These are phyloP conservation scores for Leptinotarsa peninsularis DNA, from an alignment of 2,888 invertebrate species.

Conservation along the genomic window DNA sequence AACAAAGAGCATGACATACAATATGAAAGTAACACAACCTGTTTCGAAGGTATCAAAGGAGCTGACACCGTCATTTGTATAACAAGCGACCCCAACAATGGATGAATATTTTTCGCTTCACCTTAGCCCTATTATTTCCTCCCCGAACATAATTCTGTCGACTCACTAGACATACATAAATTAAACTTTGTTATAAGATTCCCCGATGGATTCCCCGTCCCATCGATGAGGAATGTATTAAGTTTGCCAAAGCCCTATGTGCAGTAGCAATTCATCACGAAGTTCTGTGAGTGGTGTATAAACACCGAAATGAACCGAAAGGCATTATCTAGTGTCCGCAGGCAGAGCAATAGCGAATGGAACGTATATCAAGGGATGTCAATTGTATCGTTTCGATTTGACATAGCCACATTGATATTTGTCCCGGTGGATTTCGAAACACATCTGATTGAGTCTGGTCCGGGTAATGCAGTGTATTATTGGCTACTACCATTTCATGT, in stretches of 20 bases:
- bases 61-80: slow-evolving; percentile 36
- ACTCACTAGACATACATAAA: slow-evolving; percentile 38
- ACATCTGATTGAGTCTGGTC: slow-evolving; percentile 35
- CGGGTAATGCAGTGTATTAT: slow-evolving; percentile 34
- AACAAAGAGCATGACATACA: slow-evolving; percentile 35
- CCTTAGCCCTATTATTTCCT: slow-evolving; percentile 37
- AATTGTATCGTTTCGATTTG: slow-evolving; percentile 53
- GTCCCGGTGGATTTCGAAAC: slow-evolving; percentile 41
- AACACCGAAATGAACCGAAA: slow-evolving; percentile 50
- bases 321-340: slow-evolving; percentile 52
- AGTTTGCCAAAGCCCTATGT: slow-evolving; percentile 4
- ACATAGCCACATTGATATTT: slow-evolving; percentile 46
- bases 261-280: slow-evolving; percentile 30
- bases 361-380: slow-evolving; percentile 53
- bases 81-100: slow-evolving; percentile 38
- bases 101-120: slow-evolving; percentile 37
- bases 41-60: slow-evolving; percentile 29
- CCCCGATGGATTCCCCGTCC: slow-evolving; percentile 2
- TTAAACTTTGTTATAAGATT: slow-evolving; percentile 35
- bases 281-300: slow-evolving; percentile 32
- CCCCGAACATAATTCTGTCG: slow-evolving; percentile 37
- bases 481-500: neutral
- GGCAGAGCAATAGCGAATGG: slow-evolving; percentile 47
- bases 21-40: slow-evolving; percentile 38
- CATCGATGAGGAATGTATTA: slow-evolving; percentile 14